phyloP scores from a whole-genome alignment of 2,888 invertebrate species.

The Acrobasis suavella region DNA sequence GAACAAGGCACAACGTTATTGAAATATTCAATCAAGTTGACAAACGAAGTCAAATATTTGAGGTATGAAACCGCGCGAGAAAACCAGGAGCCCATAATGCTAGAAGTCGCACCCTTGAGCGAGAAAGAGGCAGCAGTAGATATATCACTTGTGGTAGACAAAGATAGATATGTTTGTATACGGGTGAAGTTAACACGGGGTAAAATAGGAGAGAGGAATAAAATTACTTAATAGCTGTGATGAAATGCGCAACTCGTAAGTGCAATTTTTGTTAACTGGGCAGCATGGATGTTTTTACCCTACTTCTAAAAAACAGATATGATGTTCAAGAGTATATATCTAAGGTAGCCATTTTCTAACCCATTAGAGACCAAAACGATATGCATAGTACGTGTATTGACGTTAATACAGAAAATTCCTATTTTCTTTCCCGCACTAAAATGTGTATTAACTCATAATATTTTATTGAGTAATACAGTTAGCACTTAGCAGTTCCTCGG shows the following conservation, averaged over 20 bases:
- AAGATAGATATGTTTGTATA: conserved; percentile 28
- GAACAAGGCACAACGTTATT: conserved; percentile 4
- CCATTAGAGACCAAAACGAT: too few relatives aligned
- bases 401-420: too few relatives aligned
- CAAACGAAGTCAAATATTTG: conserved; percentile 40
- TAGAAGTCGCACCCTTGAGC: conserved; percentile 30
- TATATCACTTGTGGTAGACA: conserved; percentile 32
- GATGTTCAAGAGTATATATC: too few relatives aligned
- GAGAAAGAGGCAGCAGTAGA: conserved; percentile 29
- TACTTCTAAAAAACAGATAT: too few relatives aligned
- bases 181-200: conserved; percentile 7
- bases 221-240: neutral
- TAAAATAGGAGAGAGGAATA: neutral
- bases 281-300: too few relatives aligned
- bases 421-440: neutral
- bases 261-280: neutral
- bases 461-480: neutral
- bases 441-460: neutral
- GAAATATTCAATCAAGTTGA: conserved; percentile 33
- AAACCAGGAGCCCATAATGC: conserved; percentile 29
- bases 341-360: too few relatives aligned
- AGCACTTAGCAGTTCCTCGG: neutral
- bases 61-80: conserved; percentile 28
- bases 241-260: conserved; percentile 10
- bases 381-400: too few relatives aligned